Evolutionary conservation across 2,797 vertebrate genomes (phyloP).

Genomic region (Phrynocephalus forsythii): DNA sequence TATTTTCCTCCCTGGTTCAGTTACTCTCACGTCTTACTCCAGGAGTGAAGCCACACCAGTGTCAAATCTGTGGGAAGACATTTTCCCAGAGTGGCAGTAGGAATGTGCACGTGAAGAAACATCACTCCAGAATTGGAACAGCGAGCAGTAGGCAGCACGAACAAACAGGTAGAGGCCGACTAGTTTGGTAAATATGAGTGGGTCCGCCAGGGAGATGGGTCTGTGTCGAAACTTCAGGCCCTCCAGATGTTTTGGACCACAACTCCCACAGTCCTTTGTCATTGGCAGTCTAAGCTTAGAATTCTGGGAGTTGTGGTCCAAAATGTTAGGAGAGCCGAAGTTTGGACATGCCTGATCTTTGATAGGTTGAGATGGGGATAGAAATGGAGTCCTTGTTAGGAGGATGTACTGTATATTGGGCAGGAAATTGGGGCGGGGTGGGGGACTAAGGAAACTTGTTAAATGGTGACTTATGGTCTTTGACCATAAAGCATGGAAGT

Average conservation of each 20-base stretch:
- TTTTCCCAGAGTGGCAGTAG: conserved; percentile 99
- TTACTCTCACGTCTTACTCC: conserved; percentile 49
- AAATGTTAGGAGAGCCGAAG: no score
- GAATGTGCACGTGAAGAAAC: conserved; percentile 96
- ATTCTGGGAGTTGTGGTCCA: no score
- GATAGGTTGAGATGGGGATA: conserved; percentile 1
- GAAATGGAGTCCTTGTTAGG: background rate
- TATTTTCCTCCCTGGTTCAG: conserved; percentile 34
- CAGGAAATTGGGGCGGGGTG: background rate
- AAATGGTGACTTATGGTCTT: background rate
- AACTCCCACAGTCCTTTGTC: no score
- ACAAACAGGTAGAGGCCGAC: conserved; percentile 74
- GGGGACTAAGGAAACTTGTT: background rate
- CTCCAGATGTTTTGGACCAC: background rate
- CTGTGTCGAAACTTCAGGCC: background rate
- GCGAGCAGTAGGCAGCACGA: conserved; percentile 76
- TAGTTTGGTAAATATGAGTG: background rate
- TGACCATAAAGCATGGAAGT: background rate
- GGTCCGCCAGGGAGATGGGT: background rate
- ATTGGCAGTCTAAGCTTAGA: background rate
- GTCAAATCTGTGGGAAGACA: conserved; percentile 94
- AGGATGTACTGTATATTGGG: background rate
- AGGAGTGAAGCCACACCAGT: conserved; percentile 98
- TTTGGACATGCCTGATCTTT: background rate
- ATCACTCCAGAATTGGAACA: conserved; percentile 82